These are phyloP conservation scores for Ammodytes dubius DNA, from an alignment of 2,113 vertebrate genomes.

Conservation along the genomic window DNA sequence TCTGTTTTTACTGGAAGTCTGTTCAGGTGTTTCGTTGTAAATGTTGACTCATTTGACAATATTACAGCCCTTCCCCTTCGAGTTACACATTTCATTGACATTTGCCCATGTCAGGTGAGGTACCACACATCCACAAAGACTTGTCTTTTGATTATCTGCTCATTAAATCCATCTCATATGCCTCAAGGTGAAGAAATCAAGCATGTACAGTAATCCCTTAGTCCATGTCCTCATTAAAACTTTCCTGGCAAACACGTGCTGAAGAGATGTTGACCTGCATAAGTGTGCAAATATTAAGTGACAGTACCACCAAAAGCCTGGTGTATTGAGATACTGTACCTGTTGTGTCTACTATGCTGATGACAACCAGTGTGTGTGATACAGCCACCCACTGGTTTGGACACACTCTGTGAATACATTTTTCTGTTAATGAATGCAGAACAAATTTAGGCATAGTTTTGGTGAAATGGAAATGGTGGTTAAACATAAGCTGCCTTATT, in stretches of 20 bases:
- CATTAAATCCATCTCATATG: neutral
- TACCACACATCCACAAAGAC: neutral
- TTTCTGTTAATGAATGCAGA: slow-evolving; percentile 64
- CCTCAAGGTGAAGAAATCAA: neutral
- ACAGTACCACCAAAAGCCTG: neutral
- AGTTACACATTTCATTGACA: neutral
- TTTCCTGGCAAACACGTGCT: neutral
- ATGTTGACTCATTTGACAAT: slow-evolving; percentile 42
- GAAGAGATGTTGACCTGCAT: neutral
- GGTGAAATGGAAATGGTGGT: slow-evolving; percentile 55
- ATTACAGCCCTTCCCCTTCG: neutral
- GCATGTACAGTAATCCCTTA: neutral
- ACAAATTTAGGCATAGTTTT: slow-evolving; percentile 68
- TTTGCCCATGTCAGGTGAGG: neutral
- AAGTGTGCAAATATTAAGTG: neutral
- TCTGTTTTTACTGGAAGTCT: slow-evolving; percentile 59
- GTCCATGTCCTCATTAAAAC: neutral
- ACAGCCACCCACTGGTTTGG: slow-evolving; percentile 39
- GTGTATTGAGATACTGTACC: neutral
- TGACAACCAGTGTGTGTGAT: slow-evolving; percentile 32
- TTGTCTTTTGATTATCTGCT: neutral
- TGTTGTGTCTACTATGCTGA: slow-evolving; percentile 33
- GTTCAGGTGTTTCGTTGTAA: slow-evolving; percentile 43
- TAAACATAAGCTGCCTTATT: slow-evolving; percentile 61
- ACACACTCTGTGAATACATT: slow-evolving; percentile 45